Percentiles rank a stretch among this genome's conserved stretches.
Conservation (phyloP, 1,140 invertebrate species). For the Panagrolaimus sp. region DNA sequence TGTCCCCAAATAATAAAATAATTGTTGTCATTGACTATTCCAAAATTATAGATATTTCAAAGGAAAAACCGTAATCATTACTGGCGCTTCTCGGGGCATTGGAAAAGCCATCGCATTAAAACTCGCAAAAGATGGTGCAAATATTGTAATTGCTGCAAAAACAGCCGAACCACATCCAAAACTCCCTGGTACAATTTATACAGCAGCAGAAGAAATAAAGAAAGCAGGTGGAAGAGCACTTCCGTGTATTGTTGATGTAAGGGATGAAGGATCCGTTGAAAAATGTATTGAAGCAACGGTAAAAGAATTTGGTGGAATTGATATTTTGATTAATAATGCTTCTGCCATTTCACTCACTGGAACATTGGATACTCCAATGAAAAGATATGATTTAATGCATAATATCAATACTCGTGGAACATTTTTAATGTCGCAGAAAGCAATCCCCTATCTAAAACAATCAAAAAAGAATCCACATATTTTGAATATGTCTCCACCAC, state of each 20-base stretch:
- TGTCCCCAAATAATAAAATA: no score
- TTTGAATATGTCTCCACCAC: constrained; percentile 84
- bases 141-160: constrained; percentile 35
- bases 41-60: neutral
- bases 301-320: constrained; percentile 88
- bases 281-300: constrained; percentile 79
- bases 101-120: constrained; percentile 91
- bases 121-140: constrained; percentile 70
- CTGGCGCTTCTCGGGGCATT: constrained; percentile 89
- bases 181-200: constrained; percentile 92
- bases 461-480: constrained; percentile 83
- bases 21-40: constrained; percentile 65
- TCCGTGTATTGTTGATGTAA: constrained; percentile 86
- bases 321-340: constrained; percentile 70
- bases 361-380: neutral
- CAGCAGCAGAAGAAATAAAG: constrained; percentile 84
- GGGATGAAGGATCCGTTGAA: constrained; percentile 75
- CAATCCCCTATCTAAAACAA: constrained; percentile 78
- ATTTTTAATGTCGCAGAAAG: constrained; percentile 82
- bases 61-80: constrained; percentile 85
- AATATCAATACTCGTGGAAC: constrained; percentile 82
- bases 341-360: constrained; percentile 84
- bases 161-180: constrained; percentile 67
- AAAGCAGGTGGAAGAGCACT: constrained; percentile 79
- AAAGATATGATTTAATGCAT: constrained; percentile 66